A percentile compares a stretch with the other conserved stretches of the same genome.
Conservation (phyloP, 2,888 invertebrate genomes). For the Eupithecia vulgata region DNA sequence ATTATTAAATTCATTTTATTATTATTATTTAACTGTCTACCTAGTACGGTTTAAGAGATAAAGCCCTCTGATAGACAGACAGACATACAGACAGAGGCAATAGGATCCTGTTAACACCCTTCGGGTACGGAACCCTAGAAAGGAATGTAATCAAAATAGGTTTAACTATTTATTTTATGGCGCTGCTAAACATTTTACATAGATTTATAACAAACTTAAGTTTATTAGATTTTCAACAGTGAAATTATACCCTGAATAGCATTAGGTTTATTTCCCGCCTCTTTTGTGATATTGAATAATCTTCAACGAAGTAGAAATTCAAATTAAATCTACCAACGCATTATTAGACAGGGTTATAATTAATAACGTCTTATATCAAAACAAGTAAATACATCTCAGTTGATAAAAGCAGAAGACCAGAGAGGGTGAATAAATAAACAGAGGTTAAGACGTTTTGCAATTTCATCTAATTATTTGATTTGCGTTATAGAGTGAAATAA, state of each 20-base stretch:
- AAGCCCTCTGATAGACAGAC: too few species aligned
- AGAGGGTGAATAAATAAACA: background rate
- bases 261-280: background rate
- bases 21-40: too few species aligned
- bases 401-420: background rate
- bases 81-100: too few species aligned
- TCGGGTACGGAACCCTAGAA: too few species aligned
- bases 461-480: slow-evolving; percentile 1
- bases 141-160: too few species aligned
- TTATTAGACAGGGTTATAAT: background rate
- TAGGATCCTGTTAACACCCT: too few species aligned
- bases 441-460: background rate
- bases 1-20: too few species aligned
- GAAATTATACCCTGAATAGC: background rate
- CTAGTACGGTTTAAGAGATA: too few species aligned
- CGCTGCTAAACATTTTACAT: background rate
- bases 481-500: background rate
- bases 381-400: background rate
- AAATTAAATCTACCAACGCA: background rate
- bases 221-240: background rate
- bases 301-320: background rate
- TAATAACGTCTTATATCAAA: background rate
- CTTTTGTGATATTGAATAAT: background rate
- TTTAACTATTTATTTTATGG: too few species aligned
- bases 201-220: too few species aligned